Percentiles rank a stretch among this genome's conserved stretches.
Evolutionary conservation across 2,113 vertebrate species (phyloP).

Genomic region (human): DNA sequence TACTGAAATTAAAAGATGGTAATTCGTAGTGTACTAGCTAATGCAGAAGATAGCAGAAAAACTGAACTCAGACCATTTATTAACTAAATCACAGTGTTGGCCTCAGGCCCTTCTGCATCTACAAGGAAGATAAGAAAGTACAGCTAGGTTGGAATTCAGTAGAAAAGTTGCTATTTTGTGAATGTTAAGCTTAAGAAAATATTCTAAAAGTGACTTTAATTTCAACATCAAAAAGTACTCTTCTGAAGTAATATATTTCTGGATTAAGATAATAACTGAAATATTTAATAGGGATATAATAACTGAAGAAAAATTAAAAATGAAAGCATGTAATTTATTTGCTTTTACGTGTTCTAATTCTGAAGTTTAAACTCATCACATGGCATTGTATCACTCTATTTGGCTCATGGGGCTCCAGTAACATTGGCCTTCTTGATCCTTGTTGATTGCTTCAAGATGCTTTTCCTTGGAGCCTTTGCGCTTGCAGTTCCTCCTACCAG

Average conservation of each 20-base stretch:
- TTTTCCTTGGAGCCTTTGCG: background rate
- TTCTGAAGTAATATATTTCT: background rate
- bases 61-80: background rate
- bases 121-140: background rate
- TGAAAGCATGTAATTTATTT: background rate
- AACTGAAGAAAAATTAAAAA: background rate
- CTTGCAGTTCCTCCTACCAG: background rate
- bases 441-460: background rate
- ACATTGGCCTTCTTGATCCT: accelerated
- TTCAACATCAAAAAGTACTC: background rate
- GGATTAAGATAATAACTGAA: background rate
- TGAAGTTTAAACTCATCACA: background rate
- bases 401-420: background rate
- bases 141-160: background rate
- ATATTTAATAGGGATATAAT: background rate
- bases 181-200: background rate
- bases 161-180: background rate
- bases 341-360: too few species aligned
- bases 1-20: background rate
- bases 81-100: background rate
- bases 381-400: background rate
- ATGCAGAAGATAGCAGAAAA: background rate
- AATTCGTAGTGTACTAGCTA: background rate
- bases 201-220: conserved; percentile 25
- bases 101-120: background rate